phyloP scores from a whole-genome alignment of 2,888 invertebrate genomes.

The Furcula furcula region DNA sequence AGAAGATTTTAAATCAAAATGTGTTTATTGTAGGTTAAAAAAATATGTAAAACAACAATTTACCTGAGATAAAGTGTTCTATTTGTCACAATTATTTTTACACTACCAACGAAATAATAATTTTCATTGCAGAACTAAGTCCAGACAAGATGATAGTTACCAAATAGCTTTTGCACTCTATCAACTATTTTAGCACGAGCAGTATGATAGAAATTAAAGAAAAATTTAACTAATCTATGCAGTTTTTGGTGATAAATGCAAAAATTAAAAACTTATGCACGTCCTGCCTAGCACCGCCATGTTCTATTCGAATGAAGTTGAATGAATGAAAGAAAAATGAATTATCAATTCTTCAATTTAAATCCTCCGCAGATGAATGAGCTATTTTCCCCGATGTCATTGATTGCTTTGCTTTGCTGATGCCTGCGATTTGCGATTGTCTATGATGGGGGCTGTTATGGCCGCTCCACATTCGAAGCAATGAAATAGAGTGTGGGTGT shows the following conservation, averaged over 20 bases:
- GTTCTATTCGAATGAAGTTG: constrained; percentile 59
- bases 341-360: constrained; percentile 19
- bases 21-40: constrained; percentile 8
- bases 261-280: constrained; percentile 73
- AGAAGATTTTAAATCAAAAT: constrained; percentile 12
- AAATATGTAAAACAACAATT: constrained; percentile 51
- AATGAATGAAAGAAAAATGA: constrained; percentile 34
- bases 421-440: no score
- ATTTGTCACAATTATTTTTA: constrained; percentile 81
- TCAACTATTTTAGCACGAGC: constrained; percentile 34
- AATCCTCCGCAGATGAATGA: no score
- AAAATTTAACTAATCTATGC: constrained; percentile 41
- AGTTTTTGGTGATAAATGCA: constrained; percentile 59
- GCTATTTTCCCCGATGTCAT: no score
- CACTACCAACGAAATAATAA: constrained; percentile 76
- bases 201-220: constrained; percentile 36
- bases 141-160: constrained; percentile 36
- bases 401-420: no score
- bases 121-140: constrained; percentile 73
- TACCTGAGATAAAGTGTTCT: constrained; percentile 71
- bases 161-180: constrained; percentile 37
- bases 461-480: no score
- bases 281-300: constrained; percentile 80
- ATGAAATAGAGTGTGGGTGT: no score
- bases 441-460: no score